phyloP scores from a whole-genome alignment of 2,797 vertebrate genomes.

The Argya squamiceps region DNA sequence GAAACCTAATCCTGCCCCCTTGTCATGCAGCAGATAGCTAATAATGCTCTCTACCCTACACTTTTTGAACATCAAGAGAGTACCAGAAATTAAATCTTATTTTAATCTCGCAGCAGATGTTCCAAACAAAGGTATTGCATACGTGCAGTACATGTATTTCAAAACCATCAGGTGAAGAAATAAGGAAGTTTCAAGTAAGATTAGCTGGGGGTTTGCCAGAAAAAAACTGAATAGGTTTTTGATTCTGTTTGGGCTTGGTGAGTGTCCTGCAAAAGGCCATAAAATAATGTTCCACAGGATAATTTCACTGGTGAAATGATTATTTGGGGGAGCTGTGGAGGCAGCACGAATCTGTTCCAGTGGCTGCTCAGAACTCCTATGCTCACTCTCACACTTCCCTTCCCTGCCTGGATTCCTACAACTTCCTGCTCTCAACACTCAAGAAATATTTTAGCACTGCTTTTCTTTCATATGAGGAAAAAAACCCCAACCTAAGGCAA shows the following conservation, averaged over 20 bases:
- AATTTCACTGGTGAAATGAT: background rate
- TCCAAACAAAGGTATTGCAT: slow-evolving; percentile 53
- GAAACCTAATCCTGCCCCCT: slow-evolving; percentile 90
- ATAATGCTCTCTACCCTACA: slow-evolving; percentile 67
- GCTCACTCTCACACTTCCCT: background rate
- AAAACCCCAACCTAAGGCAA: background rate
- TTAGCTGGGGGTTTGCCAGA: background rate
- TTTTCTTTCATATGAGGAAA: background rate
- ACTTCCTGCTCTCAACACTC: background rate
- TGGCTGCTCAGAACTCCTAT: fast-evolving
- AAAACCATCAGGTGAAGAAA: slow-evolving; percentile 57
- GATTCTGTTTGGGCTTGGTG: background rate
- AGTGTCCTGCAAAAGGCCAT: background rate
- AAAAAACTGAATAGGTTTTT: background rate
- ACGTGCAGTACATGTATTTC: background rate
- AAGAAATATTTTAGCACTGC: background rate
- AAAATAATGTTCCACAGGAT: background rate
- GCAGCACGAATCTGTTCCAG: background rate
- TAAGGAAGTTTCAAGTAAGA: background rate
- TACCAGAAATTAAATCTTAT: slow-evolving; percentile 71
- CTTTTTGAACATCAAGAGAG: slow-evolving; percentile 70
- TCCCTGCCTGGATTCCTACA: background rate
- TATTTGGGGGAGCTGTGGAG: background rate
- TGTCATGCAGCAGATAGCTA: slow-evolving; percentile 80
- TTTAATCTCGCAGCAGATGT: slow-evolving; percentile 67